These are phyloP conservation scores for Varroa destructor DNA, from an alignment of 1,140 invertebrate genomes.

Conservation along the genomic window DNA sequence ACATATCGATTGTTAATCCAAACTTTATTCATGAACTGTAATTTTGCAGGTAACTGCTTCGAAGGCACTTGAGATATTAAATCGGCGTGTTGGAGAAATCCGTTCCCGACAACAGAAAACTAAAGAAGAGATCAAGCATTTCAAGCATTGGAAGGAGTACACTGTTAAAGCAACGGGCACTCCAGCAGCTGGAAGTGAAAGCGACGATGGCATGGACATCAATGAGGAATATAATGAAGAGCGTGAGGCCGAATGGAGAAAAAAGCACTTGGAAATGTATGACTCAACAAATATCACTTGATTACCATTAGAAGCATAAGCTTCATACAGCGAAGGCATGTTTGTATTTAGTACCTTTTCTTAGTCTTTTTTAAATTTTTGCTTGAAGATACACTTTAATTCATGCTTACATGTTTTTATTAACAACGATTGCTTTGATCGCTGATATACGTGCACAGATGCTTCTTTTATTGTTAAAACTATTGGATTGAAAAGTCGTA, in stretches of 20 bases:
- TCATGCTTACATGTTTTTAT: too few relatives aligned
- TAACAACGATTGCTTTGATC: too few relatives aligned
- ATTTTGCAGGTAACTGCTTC: not conserved
- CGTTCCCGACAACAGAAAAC: not conserved
- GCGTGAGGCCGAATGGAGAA: not conserved
- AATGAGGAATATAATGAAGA: conserved; percentile 2
- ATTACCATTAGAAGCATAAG: too few relatives aligned
- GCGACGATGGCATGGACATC: not conserved
- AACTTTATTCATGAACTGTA: too few relatives aligned
- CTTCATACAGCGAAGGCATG: too few relatives aligned
- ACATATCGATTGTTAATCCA: too few relatives aligned
- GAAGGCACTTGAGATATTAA: not conserved
- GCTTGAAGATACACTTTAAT: too few relatives aligned
- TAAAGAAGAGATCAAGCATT: not conserved
- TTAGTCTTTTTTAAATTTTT: not conserved
- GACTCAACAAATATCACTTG: too few relatives aligned
- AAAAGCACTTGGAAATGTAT: not conserved
- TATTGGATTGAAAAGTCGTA: too few relatives aligned
- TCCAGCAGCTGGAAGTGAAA: not conserved
- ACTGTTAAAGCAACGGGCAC: not conserved
- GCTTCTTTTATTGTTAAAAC: too few relatives aligned
- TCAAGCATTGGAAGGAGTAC: conserved; percentile 4
- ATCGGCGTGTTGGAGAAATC: not conserved
- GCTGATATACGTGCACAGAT: too few relatives aligned
- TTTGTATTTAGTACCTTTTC: not conserved